Evolutionary conservation across 2,888 invertebrate species (phyloP).

Genomic region (Dusona sp.): DNA sequence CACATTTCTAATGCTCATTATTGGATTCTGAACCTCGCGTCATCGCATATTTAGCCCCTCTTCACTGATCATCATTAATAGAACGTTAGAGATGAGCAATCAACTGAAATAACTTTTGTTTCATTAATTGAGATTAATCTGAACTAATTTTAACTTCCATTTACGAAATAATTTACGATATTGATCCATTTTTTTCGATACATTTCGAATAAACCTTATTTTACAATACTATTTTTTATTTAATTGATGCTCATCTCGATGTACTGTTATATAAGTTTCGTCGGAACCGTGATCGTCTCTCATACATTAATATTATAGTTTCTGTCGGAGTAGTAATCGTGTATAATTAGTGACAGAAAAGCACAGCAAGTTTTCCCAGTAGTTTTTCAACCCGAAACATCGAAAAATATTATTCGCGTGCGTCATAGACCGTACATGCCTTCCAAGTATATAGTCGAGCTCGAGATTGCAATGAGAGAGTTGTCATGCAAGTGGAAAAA

Average conservation of each 20-base stretch:
- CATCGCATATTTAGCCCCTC: conserved; percentile 35
- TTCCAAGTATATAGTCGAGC: conserved; percentile 16
- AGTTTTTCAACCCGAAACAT: not conserved
- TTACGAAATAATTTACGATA: not conserved
- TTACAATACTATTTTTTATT: not conserved
- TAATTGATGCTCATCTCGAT: not conserved
- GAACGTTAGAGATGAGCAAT: not conserved
- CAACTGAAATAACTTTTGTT: not conserved
- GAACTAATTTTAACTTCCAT: not conserved
- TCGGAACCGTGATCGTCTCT: not conserved
- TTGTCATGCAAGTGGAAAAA: conserved; percentile 48
- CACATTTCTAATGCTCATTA: not conserved
- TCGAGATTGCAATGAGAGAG: conserved; percentile 16
- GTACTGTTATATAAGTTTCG: not conserved
- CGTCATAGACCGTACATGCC: conserved; percentile 37
- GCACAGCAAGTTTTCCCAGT: conserved; percentile 41
- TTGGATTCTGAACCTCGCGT: conserved; percentile 44
- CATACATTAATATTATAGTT: not conserved
- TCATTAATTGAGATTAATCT: not conserved
- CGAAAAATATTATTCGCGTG: conserved; percentile 27
- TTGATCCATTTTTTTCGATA: not conserved
- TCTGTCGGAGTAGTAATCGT: conserved; percentile 22
- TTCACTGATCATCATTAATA: not conserved
- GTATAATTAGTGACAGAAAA: conserved; percentile 40
- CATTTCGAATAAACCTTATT: not conserved